Conservation (phyloP, 2,113 vertebrate genomes). For the Pholis gunnellus region DNA sequence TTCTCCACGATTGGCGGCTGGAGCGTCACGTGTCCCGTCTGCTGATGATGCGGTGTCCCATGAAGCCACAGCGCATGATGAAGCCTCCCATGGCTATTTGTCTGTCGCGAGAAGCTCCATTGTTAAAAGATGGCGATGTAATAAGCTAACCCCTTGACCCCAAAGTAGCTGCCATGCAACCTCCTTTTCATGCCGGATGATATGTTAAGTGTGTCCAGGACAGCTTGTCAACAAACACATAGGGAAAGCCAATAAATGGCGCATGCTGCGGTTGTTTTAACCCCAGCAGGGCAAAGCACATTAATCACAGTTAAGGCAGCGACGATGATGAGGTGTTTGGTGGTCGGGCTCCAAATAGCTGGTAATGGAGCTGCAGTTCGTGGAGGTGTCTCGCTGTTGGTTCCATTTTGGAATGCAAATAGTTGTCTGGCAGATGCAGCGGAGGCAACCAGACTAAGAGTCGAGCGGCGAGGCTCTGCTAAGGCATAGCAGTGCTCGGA, state of each 20-base stretch:
- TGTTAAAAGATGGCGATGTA: constrained; percentile 86
- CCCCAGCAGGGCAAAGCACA: constrained; percentile 75
- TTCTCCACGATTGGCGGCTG: constrained; percentile 39
- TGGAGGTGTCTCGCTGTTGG: constrained; percentile 36
- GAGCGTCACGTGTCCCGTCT: constrained; percentile 57
- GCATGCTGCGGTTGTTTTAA: constrained; percentile 77
- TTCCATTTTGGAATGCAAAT: constrained; percentile 22
- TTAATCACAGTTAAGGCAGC: constrained; percentile 77
- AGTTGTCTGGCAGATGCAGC: constrained; percentile 16
- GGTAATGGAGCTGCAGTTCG: constrained; percentile 56
- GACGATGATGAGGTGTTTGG: constrained; percentile 82
- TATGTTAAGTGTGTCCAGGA: constrained; percentile 87
- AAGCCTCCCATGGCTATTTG: constrained; percentile 76
- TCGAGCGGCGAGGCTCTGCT: background rate
- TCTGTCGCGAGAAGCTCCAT: constrained; percentile 80
- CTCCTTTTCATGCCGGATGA: constrained; percentile 78
- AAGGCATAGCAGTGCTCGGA: background rate
- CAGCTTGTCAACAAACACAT: constrained; percentile 91
- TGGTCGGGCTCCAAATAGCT: constrained; percentile 69
- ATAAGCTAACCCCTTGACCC: constrained; percentile 84
- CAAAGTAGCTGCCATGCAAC: constrained; percentile 72
- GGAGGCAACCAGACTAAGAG: background rate
- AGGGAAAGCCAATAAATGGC: constrained; percentile 72
- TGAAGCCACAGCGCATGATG: constrained; percentile 69
- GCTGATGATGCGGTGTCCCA: constrained; percentile 53